These are phyloP conservation scores for Riparia riparia DNA, from an alignment of 2,113 vertebrate species.

Conservation along the genomic window DNA sequence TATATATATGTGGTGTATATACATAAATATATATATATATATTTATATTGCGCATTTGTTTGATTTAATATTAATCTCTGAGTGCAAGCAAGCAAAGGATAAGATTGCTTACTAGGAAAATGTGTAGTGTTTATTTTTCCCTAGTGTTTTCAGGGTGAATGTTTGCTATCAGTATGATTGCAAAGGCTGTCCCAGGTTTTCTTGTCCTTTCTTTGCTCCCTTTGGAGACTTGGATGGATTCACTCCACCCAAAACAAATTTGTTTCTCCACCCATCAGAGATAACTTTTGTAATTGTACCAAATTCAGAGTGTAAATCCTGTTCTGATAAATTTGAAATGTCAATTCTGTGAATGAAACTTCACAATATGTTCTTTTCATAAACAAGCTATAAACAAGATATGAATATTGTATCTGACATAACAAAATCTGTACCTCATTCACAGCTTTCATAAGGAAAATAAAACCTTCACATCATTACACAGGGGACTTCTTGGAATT, in stretches of 20 bases:
- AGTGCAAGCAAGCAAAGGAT: background rate
- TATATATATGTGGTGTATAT: background rate
- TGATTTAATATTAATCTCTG: background rate
- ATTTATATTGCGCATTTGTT: background rate
- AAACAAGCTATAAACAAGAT: constrained; percentile 10
- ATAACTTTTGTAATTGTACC: constrained; percentile 30
- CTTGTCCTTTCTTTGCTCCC: background rate
- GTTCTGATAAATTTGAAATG: constrained; percentile 45
- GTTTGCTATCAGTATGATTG: background rate
- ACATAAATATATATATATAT: accelerated
- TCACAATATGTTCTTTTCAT: constrained; percentile 43
- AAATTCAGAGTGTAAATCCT: constrained; percentile 23
- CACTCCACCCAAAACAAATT: constrained; percentile 33
- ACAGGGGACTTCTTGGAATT: constrained; percentile 31
- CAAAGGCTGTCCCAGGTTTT: constrained; percentile 36
- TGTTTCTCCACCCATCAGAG: constrained; percentile 23
- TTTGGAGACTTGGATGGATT: constrained; percentile 15
- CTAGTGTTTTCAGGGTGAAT: background rate
- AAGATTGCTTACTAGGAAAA: background rate
- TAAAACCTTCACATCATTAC: background rate
- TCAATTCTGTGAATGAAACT: constrained; percentile 43
- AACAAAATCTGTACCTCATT: constrained; percentile 17
- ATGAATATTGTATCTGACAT: background rate
- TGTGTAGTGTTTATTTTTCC: background rate
- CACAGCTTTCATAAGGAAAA: constrained; percentile 34